These are phyloP conservation scores for Avahi laniger DNA, from an alignment of 2,797 vertebrate species.

Conservation along the genomic window DNA sequence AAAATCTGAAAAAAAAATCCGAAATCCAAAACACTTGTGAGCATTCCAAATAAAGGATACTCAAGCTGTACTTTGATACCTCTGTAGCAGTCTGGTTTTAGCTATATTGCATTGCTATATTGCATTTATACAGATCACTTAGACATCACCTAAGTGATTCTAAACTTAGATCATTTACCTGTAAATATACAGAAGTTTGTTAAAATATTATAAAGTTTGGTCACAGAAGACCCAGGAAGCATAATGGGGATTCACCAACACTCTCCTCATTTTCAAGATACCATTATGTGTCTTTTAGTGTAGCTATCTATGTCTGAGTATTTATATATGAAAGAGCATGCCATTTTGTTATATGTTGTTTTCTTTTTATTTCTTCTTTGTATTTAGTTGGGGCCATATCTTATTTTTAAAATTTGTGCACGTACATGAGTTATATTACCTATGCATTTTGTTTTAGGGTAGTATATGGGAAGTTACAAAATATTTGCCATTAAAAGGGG, in stretches of 20 bases:
- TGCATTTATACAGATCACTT: not conserved
- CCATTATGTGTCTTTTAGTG: not conserved
- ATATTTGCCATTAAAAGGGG: not conserved
- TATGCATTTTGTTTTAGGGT: not conserved
- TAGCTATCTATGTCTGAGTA: not conserved
- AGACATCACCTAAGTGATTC: not conserved
- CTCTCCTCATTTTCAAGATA: not conserved
- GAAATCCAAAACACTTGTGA: not conserved
- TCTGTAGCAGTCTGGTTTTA: not conserved
- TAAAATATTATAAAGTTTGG: not conserved
- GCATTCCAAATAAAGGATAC: not conserved
- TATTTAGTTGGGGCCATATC: not conserved
- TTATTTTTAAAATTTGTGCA: not conserved
- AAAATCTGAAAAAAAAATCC: not conserved
- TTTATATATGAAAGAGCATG: not conserved
- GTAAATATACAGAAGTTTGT: not conserved
- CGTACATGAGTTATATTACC: not conserved
- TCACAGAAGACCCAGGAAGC: not conserved
- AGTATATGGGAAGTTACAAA: not conserved
- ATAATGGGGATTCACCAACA: not conserved
- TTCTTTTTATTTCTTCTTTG: slow-evolving; percentile 4
- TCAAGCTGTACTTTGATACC: not conserved
- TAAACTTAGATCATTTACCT: not conserved
- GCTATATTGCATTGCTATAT: not conserved
- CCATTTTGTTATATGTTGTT: not conserved